Base-by-base conservation (phyloP, 2,113 vertebrate species). In the Thalassarche chlororhynchos region DNA sequence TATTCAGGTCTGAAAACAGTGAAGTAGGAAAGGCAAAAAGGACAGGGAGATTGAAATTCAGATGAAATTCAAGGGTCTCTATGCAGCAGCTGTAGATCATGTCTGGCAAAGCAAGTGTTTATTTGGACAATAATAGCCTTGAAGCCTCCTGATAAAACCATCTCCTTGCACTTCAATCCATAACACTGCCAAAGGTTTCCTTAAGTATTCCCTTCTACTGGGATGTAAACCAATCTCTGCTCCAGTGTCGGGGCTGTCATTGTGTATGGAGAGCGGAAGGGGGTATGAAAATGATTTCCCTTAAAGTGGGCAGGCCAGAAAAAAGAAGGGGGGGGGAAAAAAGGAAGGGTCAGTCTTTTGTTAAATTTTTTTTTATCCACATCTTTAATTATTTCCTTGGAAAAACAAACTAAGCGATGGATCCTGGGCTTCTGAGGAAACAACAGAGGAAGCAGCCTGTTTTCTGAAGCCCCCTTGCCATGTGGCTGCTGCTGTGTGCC, bases 331-430 rank as follows among this genome's bases (percentile, higher is more conserved):
- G 18, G 17, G 2, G 12, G 20, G 6, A 0, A 57, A 32, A 11
- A n/a, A 13, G 34, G 68, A 87, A 74, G 94, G 94, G 81, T 88
- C 77, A 82, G 15, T 38, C 92, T 97, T 98, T 97, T 96, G 91
- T 95, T 97, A 92, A 93, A 58, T 72, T 64, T 90, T 87, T 72
- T 89, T 92, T 94, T 68, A 94, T 97, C 87, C 95, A 86, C 92
- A 84, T 96, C 97, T 98, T 98, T 98, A 98, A 99, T 99, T 95
- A 98, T 98, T 98, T 99, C 98, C 98, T 96, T 98, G 97, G 96
- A 93, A 98, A 98, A 98, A 98, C 98, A 98, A 92, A 89, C 44
- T 28, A 51, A 49, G 89, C 47, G 72, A 97, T 96, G 98, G 97
- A 97, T 97, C 92, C 89, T 14, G 88, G 83, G 75, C 70, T 93